Conservation (phyloP, 2,797 vertebrate species). For the Garrulus glandarius region DNA sequence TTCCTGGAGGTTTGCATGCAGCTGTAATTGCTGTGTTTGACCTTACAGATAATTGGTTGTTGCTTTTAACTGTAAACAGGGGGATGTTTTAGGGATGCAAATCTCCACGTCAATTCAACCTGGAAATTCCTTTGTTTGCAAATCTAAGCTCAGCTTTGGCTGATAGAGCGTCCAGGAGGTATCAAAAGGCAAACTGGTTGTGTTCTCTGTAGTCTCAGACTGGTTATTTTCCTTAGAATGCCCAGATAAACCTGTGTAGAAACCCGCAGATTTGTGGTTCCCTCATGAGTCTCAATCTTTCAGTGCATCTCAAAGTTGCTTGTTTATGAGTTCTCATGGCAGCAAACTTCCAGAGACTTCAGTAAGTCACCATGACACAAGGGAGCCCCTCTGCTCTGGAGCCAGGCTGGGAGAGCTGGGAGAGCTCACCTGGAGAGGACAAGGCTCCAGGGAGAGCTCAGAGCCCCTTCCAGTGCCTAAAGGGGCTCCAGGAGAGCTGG, state of each 20-base stretch:
- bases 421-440: rapidly evolving
- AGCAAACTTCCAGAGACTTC: neutral
- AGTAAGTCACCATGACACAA: neutral
- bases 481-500: neutral
- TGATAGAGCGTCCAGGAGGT: neutral
- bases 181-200: neutral
- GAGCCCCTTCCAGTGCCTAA: rapidly evolving
- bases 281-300: neutral
- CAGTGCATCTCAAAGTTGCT: neutral
- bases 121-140: neutral
- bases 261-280: neutral
- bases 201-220: neutral
- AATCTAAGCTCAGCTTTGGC: neutral
- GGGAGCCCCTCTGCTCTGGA: neutral
- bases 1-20: conserved; percentile 51
- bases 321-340: neutral
- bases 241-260: neutral
- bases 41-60: neutral
- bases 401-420: neutral
- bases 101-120: neutral
- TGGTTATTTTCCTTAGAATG: neutral
- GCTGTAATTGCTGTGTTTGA: conserved; percentile 34
- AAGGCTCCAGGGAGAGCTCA: neutral
- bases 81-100: conserved; percentile 39
- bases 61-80: neutral